Conservation (phyloP, 2,113 vertebrate genomes). For the Dasyurus viverrinus region DNA sequence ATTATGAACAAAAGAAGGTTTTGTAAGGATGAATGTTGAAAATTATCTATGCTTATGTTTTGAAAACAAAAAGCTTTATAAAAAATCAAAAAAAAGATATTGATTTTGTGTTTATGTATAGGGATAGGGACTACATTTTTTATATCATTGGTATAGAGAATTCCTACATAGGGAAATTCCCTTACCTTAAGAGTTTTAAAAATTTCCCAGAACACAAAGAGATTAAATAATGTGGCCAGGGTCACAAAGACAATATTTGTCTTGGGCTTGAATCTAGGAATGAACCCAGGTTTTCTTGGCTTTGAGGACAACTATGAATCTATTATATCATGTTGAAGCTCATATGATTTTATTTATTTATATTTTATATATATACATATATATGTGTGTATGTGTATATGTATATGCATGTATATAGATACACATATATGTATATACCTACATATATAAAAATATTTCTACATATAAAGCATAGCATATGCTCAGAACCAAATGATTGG, state of each 20-base stretch:
- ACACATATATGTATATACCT: background rate
- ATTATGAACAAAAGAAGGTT: no score
- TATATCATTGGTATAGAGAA: background rate
- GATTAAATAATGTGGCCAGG: background rate
- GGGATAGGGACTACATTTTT: background rate
- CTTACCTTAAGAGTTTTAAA: background rate
- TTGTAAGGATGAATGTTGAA: no score
- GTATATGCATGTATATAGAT: no score
- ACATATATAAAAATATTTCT: background rate
- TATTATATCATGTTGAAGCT: background rate
- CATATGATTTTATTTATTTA: background rate
- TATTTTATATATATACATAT: no score
- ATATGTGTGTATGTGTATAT: no score
- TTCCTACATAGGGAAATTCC: background rate
- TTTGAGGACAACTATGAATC: background rate
- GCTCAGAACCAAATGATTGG: background rate
- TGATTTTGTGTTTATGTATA: background rate
- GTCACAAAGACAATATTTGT: background rate
- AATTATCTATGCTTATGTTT: no score
- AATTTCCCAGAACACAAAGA: background rate
- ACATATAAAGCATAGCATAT: background rate
- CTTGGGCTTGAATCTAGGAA: background rate
- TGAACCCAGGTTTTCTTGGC: background rate
- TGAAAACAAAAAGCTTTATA: no score
- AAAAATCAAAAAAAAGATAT: background rate